These are phyloP conservation scores for Virgularia gustaviana DNA, from an alignment of 92 coral and sea anemone species.

Conservation along the genomic window DNA sequence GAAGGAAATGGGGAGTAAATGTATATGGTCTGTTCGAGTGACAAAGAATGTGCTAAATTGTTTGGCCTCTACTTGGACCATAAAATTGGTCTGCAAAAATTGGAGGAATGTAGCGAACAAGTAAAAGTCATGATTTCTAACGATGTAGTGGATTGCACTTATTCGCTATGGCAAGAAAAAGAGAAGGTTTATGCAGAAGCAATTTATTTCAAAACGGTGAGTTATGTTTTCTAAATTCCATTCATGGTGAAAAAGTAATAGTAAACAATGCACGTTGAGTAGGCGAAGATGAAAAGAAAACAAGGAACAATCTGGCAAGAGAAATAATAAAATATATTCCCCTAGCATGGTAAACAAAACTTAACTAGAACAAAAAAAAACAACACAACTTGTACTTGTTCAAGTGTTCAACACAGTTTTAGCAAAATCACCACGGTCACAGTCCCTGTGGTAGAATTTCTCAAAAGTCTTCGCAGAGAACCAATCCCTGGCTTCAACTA, in stretches of 20 bases:
- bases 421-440: not conserved
- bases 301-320: not conserved
- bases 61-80: constrained; percentile 10
- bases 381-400: too few species aligned
- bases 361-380: too few species aligned
- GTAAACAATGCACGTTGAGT: not conserved
- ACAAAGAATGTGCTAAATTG: constrained; percentile 14
- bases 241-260: not conserved
- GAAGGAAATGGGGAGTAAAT: too few species aligned
- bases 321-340: too few species aligned
- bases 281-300: not conserved
- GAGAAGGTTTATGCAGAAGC: constrained; percentile 17
- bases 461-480: constrained; percentile 20
- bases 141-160: not conserved
- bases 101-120: constrained; percentile 1
- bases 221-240: not conserved
- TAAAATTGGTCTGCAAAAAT: constrained; percentile 2
- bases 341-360: too few species aligned
- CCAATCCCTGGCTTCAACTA: constrained; percentile 29
- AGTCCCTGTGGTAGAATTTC: constrained; percentile 13
- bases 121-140: not conserved
- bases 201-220: constrained; percentile 10
- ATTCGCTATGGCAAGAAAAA: constrained; percentile 2
- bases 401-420: not conserved
- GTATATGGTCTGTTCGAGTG: too few species aligned